Base-by-base conservation (phyloP, 2,113 vertebrate species). In the Dipodomys ordii region DNA sequence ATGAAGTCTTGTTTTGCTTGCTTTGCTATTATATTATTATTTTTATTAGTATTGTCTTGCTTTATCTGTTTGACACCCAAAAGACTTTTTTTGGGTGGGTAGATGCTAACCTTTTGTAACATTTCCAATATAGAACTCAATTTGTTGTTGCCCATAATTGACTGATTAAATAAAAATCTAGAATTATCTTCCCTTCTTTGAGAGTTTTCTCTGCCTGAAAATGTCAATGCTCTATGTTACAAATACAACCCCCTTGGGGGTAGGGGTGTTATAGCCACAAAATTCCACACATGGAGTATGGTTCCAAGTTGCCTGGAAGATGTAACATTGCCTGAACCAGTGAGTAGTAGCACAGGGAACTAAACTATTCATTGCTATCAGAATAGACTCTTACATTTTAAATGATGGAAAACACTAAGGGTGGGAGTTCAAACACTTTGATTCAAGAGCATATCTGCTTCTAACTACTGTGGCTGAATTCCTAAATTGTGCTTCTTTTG, bases 41-140 rank as follows among this genome's bases (percentile, higher is more conserved):
- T 78, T 81, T 23, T 78, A 79, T 25, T 23, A 46, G 65, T 90
- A 72, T n/a, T 90, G 16, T 30, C 65, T 93, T 82, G 39, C 39
- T 39, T 39, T 39, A 39, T 39, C 39, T 39, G 9, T 27, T 60
- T 83, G 67, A 90, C 20, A 87, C 6, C 27, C 49, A 64, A 57
- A 32, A 35, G 86, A 68, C 80, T 13, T 32, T 23, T 39, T 23
- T 15, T 39, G 39, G 39, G 39, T 39, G 5, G n/a, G 35, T 60
- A 68, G 49, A 80, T 64, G 39, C 67, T 76, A 53, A 76, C 65
- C 46, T 87, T 30, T 19, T 19, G 32, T 57, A 64, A 8, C 5
- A 11, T 79, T 44, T 84, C 53, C 72, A 27, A 27, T 32, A 27
- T 44, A 72, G 71, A 88, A 79, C 13, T 77, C 25, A 30, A 28